Conservation (phyloP, 2,113 vertebrate species). For the human (Homo sapiens) region GRCh38 chr12:54118001-54118500, state of each 20-base stretch:
- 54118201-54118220: neutral
- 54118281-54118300: neutral
- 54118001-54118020: too few relatives aligned
- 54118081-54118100: too few relatives aligned
- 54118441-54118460: neutral
- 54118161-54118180: neutral
- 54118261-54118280: neutral
- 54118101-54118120: too few relatives aligned
- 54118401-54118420: neutral
- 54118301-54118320: neutral
- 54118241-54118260: slow-evolving; percentile 28
- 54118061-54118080: too few relatives aligned
- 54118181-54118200: neutral
- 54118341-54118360: neutral
- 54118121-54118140: too few relatives aligned
- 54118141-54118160: neutral
- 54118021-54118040: too few relatives aligned
- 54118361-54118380: neutral
- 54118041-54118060: too few relatives aligned
- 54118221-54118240: neutral
- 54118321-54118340: neutral
- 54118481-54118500: neutral
- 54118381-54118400: neutral
- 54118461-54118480: neutral
- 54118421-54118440: neutral